Conservation (phyloP, 1,140 invertebrate species). For the Latrodectus geometricus region DNA sequence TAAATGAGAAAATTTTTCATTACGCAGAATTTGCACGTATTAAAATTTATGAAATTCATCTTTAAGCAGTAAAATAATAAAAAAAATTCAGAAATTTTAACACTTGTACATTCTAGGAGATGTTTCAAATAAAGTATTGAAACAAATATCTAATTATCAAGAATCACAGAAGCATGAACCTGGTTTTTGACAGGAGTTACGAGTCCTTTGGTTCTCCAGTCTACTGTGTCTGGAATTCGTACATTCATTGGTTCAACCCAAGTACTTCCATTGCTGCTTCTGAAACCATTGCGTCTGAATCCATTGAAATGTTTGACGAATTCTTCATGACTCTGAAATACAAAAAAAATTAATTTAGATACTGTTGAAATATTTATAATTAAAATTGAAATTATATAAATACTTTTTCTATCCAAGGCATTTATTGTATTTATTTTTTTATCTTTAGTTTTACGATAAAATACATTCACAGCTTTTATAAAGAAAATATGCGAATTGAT, state of each 20-base stretch:
- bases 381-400: background rate
- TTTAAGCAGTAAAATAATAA: no score
- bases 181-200: slow-evolving; percentile 85
- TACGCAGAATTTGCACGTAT: no score
- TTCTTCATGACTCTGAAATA: slow-evolving; percentile 63
- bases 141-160: no score
- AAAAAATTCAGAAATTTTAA: no score
- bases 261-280: slow-evolving; percentile 65
- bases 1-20: no score
- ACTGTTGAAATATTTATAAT: no score
- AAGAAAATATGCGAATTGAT: no score
- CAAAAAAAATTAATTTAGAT: no score
- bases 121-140: no score
- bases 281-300: slow-evolving; percentile 6
- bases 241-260: slow-evolving; percentile 84
- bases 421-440: background rate
- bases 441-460: background rate
- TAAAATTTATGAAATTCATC: no score
- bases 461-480: background rate
- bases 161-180: slow-evolving; percentile 75
- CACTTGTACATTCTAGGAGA: no score
- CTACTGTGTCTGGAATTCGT: slow-evolving; percentile 78
- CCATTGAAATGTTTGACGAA: slow-evolving; percentile 64
- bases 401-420: background rate
- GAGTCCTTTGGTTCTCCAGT: slow-evolving; percentile 88